Conservation (phyloP, 2,888 invertebrate genomes). For the Imbricaverruca yamaguchii region DNA sequence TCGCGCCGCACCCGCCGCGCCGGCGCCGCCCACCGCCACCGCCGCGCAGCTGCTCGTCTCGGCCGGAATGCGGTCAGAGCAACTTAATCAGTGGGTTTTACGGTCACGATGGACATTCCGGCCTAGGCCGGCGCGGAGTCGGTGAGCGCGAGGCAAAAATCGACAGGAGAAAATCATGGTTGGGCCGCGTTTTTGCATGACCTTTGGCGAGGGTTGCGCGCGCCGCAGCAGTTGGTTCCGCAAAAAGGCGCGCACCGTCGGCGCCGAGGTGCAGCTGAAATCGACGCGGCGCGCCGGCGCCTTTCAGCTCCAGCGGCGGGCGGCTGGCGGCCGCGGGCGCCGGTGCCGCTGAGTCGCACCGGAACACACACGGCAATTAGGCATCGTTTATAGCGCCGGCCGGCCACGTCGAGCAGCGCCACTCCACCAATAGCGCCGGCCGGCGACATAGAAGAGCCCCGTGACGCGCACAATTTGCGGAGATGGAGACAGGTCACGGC, state of each 20-base stretch:
- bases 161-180: not conserved
- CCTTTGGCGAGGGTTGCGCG: not conserved
- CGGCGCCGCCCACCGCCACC: not conserved
- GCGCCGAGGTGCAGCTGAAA: not conserved
- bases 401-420: no score
- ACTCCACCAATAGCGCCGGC: no score
- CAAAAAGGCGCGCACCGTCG: not conserved
- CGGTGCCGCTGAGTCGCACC: no score
- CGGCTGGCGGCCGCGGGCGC: not conserved
- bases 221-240: not conserved
- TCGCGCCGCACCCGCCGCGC: not conserved
- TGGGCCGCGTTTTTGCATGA: not conserved
- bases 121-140: not conserved
- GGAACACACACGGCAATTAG: not conserved
- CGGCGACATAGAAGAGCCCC: no score
- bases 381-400: conserved; percentile 10
- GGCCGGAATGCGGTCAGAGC: conserved; percentile 1
- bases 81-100: conserved; percentile 12
- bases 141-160: conserved; percentile 2
- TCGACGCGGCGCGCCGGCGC: not conserved
- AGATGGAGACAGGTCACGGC: no score
- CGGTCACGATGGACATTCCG: not conserved
- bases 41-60: not conserved
- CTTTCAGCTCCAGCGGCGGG: not conserved
- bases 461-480: no score